Base-by-base conservation (phyloP, 2,888 invertebrate species). In the Caenorhabditis japonica region DNA sequence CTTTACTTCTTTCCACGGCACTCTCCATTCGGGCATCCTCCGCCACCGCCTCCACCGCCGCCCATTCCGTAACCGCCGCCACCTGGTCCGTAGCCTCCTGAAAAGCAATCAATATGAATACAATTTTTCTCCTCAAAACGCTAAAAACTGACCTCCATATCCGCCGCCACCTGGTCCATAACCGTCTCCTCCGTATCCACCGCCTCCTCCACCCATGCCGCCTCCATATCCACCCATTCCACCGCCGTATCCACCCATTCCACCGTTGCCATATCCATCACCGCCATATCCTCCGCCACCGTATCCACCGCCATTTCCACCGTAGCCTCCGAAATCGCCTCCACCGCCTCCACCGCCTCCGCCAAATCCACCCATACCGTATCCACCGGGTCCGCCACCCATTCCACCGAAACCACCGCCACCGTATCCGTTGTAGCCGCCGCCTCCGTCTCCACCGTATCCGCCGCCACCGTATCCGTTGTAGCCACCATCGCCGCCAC, bases 21-120 rank as follows among this genome's bases (percentile, higher is more conserved):
- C 41, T 71, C 75, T 61, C 75, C 76, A 30, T 73, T 74, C 8
- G 73, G 73, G 25, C 76, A 73, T 53, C 74, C 74, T 12, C 74
- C 72, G 30, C 71, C 73, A 36, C 73, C 76, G 30, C 73, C 73
- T 4, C 61, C 76, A 23, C 73, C 73, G 2, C 61, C 69, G 19
- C 74, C 74, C 56, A 62, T 62, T 30, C 68, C 68, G 68, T 59
- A 58, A 25, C 66, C 72, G 19, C 72, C 72, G 19, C 72, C 73
- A 13, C 64, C 49, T 43, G 62, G 62, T 21, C 64, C 64, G 53
- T 64, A 66, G 30, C 30, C n/a, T n/a, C n/a, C n/a, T n/a, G n/a
- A n/a, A n/a, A n/a, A n/a, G n/a, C n/a, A n/a, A n/a, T n/a, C n/a
- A n/a, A n/a, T n/a, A n/a, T n/a, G n/a, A n/a, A n/a, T n/a, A n/a